Evolutionary conservation across 2,113 vertebrate species (phyloP).

Genomic region (Centropus unirufus): DNA sequence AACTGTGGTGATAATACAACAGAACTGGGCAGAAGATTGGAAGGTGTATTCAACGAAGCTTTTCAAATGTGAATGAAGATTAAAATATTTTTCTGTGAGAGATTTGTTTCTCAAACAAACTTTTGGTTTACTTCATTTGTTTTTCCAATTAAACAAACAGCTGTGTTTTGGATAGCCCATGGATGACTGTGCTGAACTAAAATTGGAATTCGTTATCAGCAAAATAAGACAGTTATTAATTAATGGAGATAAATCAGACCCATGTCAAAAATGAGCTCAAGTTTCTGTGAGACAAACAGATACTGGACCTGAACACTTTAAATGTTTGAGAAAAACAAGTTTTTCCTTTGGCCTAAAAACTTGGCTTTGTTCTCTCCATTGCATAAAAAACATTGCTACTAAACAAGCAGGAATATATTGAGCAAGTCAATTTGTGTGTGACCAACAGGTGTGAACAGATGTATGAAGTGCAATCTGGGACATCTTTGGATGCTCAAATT

Average conservation of each 20-base stretch:
- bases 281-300: not conserved
- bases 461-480: not conserved
- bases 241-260: not conserved
- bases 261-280: not conserved
- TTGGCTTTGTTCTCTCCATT: not conserved
- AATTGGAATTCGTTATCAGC: not conserved
- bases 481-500: not conserved
- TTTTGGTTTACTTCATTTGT: not conserved
- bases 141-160: not conserved
- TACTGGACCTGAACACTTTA: not conserved
- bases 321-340: not conserved
- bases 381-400: not conserved
- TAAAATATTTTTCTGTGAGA: not conserved
- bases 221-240: not conserved
- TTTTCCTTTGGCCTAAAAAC: not conserved
- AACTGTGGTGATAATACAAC: not conserved
- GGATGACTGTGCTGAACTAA: not conserved
- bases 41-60: not conserved
- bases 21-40: not conserved
- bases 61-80: not conserved
- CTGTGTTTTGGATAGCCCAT: not conserved
- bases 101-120: not conserved
- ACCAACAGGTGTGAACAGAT: not conserved
- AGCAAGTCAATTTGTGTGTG: not conserved
- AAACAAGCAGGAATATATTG: not conserved